Percentiles rank a stretch among this genome's conserved stretches.
Evolutionary conservation across 2,113 vertebrate genomes (phyloP).

Genomic region (Deroptyus accipitrinus): DNA sequence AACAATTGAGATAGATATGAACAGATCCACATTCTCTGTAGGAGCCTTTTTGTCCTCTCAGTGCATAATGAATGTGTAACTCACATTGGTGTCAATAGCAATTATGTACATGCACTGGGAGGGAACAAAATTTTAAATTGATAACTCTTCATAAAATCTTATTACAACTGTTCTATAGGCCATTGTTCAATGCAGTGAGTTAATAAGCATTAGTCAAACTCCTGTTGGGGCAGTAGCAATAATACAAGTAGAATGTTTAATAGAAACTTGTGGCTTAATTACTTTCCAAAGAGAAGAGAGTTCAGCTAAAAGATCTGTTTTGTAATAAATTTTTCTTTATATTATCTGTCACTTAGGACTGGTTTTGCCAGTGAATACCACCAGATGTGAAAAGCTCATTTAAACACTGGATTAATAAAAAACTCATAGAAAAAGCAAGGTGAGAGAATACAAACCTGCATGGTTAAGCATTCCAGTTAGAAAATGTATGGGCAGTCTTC

Average conservation of each 20-base stretch:
- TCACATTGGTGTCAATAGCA: background rate
- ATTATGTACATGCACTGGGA: background rate
- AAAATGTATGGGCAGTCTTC: background rate
- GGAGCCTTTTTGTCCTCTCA: background rate
- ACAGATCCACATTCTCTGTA: background rate
- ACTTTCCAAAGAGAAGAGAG: background rate
- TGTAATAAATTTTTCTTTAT: background rate
- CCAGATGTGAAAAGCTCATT: background rate
- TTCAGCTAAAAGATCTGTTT: background rate
- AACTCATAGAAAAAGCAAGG: background rate
- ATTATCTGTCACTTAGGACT: background rate
- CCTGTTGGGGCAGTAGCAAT: background rate
- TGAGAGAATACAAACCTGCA: background rate
- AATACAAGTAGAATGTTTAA: background rate
- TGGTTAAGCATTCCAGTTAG: background rate
- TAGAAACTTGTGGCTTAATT: slow-evolving; percentile 13
- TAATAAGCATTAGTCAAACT: slow-evolving; percentile 17
- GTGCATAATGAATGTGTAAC: background rate
- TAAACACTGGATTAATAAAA: background rate
- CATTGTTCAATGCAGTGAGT: background rate
- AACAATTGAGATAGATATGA: slow-evolving; percentile 24
- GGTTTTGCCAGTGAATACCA: background rate
- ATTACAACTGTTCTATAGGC: background rate
- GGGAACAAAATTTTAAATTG: slow-evolving; percentile 10
- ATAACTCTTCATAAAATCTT: slow-evolving; percentile 18